Evolutionary conservation across 2,797 vertebrate genomes (phyloP), one percentile per base, ranked within the genome.

Genomic region (Etheostoma perlongum): DNA sequence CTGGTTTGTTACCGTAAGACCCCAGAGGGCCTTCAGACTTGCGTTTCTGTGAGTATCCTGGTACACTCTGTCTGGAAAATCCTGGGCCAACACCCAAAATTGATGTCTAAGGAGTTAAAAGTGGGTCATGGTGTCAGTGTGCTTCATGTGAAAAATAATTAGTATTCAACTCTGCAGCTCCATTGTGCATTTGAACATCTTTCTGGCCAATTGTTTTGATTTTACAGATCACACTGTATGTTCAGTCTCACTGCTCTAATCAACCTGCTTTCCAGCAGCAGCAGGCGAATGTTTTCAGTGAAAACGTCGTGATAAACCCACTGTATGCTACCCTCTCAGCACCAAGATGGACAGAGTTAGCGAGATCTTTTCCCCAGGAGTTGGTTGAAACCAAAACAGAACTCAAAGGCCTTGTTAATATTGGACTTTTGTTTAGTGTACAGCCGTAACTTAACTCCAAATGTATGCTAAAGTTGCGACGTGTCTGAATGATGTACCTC

Each of bases 71-170:
- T 71, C 58, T 78, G 59, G 30, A 84, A 74, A 80, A 81, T 74
- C 66, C 67, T 18, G 36, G 19, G 0, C 53, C 21, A n/a, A 27
- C 59, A 52, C 4, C 18, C 57, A 47, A 51, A 85, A 72, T 51
- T 78, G 47, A 76, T 83, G 65, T 85, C 70, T 84, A 40, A 67
- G 47, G 21, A 88, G 77, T 79, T 52, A 73, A 68, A 93, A 86
- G 16, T 94, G 86, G 92, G 92, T 93, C 92, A 94, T 79, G 81
- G 85, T 91, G 88, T 86, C 90, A 91, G 78, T 82, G 82, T 80
- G 87, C 69, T 89, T 72, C 18, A 68, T 78, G 73, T 44, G 23
- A 13, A 76, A 60, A 46, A 62, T 5, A 63, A 30, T 70, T 65
- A 52, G 44, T 2, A 63, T 42, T 23, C 18, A 12, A 33, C 27